These are phyloP conservation scores for Penaeus chinensis DNA, from an alignment of 1,140 invertebrate genomes.

Conservation along the genomic window DNA sequence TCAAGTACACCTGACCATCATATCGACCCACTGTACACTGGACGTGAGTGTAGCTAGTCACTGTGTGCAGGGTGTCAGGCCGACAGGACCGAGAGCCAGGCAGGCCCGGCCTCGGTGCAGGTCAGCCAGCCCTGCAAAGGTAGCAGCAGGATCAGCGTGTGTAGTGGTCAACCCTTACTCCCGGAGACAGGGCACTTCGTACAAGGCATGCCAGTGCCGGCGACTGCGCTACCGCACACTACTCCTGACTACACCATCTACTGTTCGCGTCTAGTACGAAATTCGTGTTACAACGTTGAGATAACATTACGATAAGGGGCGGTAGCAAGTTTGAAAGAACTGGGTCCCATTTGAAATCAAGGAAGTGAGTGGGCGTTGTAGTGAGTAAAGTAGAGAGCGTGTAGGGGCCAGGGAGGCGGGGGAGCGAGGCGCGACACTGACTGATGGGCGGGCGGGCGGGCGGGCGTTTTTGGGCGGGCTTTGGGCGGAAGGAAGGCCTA, in stretches of 20 bases:
- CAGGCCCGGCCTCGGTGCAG: neutral
- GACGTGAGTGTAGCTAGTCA: constrained; percentile 17
- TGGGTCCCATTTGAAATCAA: too few relatives aligned
- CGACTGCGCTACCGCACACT: constrained; percentile 33
- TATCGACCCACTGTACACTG: neutral
- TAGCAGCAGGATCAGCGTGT: constrained; percentile 30
- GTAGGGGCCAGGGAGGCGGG: neutral
- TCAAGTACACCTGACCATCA: constrained; percentile 1
- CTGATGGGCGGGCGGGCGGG: too few relatives aligned
- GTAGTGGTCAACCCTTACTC: constrained; percentile 54
- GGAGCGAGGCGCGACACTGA: neutral
- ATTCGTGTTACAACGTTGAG: neutral
- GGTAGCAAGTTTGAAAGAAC: too few relatives aligned
- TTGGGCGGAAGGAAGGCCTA: too few relatives aligned
- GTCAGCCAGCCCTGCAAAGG: constrained; percentile 16
- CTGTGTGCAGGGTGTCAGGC: neutral
- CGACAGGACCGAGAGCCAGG: neutral
- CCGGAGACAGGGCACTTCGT: constrained; percentile 60
- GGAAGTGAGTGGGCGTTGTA: constrained; percentile 1
- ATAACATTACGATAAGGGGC: too few relatives aligned
- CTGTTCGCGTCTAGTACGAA: neutral
- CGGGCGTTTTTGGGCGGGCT: too few relatives aligned
- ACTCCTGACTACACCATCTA: constrained; percentile 42
- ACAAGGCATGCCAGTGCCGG: constrained; percentile 55
- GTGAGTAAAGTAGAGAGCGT: neutral